A percentile compares a stretch with the other conserved stretches of the same genome.
Evolutionary conservation across 64 coral and sea anemone genomes (phyloP).

Genomic region (Anthopleura sola): DNA sequence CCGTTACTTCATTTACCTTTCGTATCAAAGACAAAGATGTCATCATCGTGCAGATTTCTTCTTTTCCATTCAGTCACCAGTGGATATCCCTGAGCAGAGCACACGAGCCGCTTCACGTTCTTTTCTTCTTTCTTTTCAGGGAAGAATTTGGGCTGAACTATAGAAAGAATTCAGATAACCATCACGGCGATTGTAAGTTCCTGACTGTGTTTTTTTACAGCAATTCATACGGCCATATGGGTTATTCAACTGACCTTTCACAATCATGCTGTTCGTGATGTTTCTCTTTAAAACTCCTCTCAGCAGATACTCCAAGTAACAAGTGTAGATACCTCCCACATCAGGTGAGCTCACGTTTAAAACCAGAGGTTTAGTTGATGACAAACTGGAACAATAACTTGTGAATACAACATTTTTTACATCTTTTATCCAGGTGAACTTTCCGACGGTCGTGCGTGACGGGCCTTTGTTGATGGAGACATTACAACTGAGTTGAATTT

Average conservation of each 20-base stretch:
- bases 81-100: conserved; percentile 17
- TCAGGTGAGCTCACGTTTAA: not conserved
- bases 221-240: too few relatives aligned
- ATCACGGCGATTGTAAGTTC: too few relatives aligned
- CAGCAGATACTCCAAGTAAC: not conserved
- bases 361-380: not conserved
- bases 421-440: not conserved
- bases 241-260: conserved; percentile 1
- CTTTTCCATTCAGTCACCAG: not conserved
- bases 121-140: conserved; percentile 3
- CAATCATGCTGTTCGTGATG: not conserved
- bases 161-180: not conserved
- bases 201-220: too few relatives aligned
- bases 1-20: not conserved
- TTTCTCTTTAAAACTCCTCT: not conserved
- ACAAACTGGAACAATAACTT: not conserved
- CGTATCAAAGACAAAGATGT: not conserved
- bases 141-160: conserved; percentile 4
- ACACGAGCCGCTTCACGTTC: not conserved
- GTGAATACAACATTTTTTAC: not conserved
- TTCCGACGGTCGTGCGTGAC: not conserved
- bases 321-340: not conserved
- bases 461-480: not conserved
- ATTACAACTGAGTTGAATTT: not conserved
- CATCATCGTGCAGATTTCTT: not conserved